Evolutionary conservation across 2,888 invertebrate genomes (phyloP).

Genomic region (Aelia acuminata): DNA sequence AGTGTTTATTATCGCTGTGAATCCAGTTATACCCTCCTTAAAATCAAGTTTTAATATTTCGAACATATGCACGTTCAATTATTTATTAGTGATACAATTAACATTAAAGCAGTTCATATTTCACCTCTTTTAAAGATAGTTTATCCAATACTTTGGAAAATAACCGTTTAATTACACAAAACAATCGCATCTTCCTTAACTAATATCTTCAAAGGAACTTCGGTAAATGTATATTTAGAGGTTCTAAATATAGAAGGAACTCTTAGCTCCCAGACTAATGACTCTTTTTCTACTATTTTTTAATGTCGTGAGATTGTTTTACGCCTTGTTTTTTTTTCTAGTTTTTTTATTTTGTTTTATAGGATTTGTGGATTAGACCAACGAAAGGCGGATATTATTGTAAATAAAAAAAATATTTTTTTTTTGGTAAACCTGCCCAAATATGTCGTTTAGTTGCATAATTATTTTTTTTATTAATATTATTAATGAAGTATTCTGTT

Average conservation of each 20-base stretch:
- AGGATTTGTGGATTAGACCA: background rate
- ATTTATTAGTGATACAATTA: background rate
- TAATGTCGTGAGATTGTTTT: background rate
- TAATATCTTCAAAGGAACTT: constrained; percentile 28
- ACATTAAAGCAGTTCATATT: background rate
- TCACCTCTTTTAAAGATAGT: background rate
- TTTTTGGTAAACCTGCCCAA: too few relatives aligned
- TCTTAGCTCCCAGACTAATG: constrained; percentile 14
- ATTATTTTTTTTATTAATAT: too few relatives aligned
- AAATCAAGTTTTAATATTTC: background rate
- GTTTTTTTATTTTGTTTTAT: background rate
- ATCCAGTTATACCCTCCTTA: too few relatives aligned
- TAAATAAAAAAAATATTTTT: too few relatives aligned
- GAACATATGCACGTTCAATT: background rate
- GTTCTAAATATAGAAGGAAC: constrained; percentile 3
- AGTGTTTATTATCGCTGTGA: too few relatives aligned
- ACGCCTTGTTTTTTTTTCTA: background rate
- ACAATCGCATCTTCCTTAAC: background rate
- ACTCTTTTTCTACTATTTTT: constrained; percentile 24
- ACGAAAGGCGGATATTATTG: background rate
- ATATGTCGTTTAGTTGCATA: too few relatives aligned
- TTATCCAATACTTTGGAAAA: background rate
- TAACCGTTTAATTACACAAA: background rate
- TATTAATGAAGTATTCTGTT: too few relatives aligned
- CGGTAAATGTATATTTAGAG: constrained; percentile 17